Percentiles rank a stretch among this genome's conserved stretches.
Conservation (phyloP, 2,797 vertebrate genomes). For the Chaunax sp. region DNA sequence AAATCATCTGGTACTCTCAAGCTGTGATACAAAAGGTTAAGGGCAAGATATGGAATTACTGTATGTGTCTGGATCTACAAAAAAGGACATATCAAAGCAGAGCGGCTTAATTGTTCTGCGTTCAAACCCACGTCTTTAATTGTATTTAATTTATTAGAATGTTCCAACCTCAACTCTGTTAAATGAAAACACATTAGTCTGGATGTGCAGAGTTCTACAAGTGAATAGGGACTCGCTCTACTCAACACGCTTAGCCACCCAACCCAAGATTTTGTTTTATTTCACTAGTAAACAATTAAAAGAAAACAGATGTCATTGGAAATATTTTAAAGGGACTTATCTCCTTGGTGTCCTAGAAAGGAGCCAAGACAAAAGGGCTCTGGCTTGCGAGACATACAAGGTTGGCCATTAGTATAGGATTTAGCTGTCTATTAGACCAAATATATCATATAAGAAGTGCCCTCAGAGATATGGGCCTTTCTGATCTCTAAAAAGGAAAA, state of each 20-base stretch:
- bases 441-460: constrained; percentile 14
- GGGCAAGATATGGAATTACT: constrained; percentile 58
- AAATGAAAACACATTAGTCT: constrained; percentile 80
- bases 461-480: constrained; percentile 20
- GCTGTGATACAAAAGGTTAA: constrained; percentile 61
- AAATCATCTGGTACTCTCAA: constrained; percentile 40
- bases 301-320: constrained; percentile 81
- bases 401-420: neutral
- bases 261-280: constrained; percentile 73
- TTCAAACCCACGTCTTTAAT: constrained; percentile 78
- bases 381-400: neutral
- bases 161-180: constrained; percentile 77
- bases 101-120: constrained; percentile 53
- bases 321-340: constrained; percentile 66
- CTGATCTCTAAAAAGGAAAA: constrained; percentile 20
- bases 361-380: too few species aligned
- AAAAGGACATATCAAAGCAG: constrained; percentile 69
- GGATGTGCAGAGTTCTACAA: constrained; percentile 73
- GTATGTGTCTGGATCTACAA: constrained; percentile 56
- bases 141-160: constrained; percentile 82
- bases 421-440: constrained; percentile 2
- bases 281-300: constrained; percentile 83
- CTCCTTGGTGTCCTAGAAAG: constrained; percentile 14
- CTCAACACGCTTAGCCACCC: constrained; percentile 39
- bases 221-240: constrained; percentile 58